Evolutionary conservation across 2,888 invertebrate species (phyloP), one percentile per base, ranked within the genome.

Genomic region (Galeruca laticollis): DNA sequence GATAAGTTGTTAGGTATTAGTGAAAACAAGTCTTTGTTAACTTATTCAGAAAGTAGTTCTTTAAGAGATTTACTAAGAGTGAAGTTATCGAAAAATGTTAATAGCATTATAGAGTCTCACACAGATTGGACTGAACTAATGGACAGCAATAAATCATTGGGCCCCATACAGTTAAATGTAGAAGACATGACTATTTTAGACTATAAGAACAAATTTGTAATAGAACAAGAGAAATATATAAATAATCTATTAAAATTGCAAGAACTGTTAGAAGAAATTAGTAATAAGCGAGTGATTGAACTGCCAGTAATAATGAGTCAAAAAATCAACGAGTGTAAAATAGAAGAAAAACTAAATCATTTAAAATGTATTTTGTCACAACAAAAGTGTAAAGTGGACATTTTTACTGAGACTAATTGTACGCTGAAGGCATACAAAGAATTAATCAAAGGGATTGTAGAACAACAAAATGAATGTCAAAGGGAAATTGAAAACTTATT

Each of bases 371-470:
- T 82, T 40, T 75, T 84, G n/a, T 71, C 80, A 5, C 68, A 78
- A 11, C 59, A 77, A 10, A 82, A 82, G 68, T 69, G 73, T 60
- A 77, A 73, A 59, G 62, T 82, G 20, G 84, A 83, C 71, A 84
- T 87, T 82, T 87, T 85, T 68, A 84, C 80, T 33, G 87, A 88
- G 78, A 84, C 84, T 3, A 82, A 83, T 21, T 74, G 76, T 54
- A 86, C 87, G 1, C 61, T 85, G 18, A 79, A 83, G 62, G 87
- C 87, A 15, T 87, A 86, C 69, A 80, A 76, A 70, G 82, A 81
- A 68, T 70, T 87, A 40, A 80, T 84, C 56, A 76, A 76, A n/a
- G 82, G 81, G 62, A 73, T 88, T 33, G 83, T 85, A 71, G 78
- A 84, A 4, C 84, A 86, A 74, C 81, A 86, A 64, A 72, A 77